A percentile compares a stretch with the other conserved stretches of the same genome.
These are phyloP conservation scores for Forficula auricularia DNA, from an alignment of 1,140 invertebrate genomes.

Conservation along the genomic window DNA sequence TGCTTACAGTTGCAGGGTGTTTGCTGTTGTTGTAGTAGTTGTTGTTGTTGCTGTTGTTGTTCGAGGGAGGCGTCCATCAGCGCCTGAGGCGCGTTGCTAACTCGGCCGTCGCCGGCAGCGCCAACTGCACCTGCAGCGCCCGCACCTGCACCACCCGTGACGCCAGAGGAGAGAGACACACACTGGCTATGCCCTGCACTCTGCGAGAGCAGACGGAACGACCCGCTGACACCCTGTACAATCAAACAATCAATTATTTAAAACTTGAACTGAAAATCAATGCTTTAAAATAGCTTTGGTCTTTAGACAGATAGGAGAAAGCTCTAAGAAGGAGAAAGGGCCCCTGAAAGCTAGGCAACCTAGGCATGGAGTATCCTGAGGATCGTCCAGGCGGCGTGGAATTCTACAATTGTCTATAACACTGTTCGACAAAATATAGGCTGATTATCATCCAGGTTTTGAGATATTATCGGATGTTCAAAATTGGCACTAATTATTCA, in stretches of 20 bases:
- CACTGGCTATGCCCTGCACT: conserved; percentile 26
- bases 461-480: too few relatives aligned
- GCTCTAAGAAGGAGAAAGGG: too few relatives aligned
- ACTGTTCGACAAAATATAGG: too few relatives aligned
- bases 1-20: conserved; percentile 11
- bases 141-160: background rate
- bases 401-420: too few relatives aligned
- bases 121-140: background rate
- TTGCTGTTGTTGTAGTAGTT: conserved; percentile 16
- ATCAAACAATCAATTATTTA: background rate
- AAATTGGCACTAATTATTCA: too few relatives aligned
- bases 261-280: background rate
- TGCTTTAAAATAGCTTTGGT: too few relatives aligned
- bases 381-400: too few relatives aligned
- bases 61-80: conserved; percentile 23
- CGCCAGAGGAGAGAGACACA: conserved; percentile 13
- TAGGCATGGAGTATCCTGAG: too few relatives aligned
- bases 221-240: conserved; percentile 30
- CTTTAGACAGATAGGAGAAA: too few relatives aligned
- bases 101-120: conserved; percentile 11
- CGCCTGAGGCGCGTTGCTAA: conserved; percentile 20
- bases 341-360: too few relatives aligned
- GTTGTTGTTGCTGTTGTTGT: conserved; percentile 16
- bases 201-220: conserved; percentile 33
- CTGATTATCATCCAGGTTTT: too few relatives aligned